Evolutionary conservation across 2,888 invertebrate species (phyloP).

Genomic region (Oeneis ivallda): DNA sequence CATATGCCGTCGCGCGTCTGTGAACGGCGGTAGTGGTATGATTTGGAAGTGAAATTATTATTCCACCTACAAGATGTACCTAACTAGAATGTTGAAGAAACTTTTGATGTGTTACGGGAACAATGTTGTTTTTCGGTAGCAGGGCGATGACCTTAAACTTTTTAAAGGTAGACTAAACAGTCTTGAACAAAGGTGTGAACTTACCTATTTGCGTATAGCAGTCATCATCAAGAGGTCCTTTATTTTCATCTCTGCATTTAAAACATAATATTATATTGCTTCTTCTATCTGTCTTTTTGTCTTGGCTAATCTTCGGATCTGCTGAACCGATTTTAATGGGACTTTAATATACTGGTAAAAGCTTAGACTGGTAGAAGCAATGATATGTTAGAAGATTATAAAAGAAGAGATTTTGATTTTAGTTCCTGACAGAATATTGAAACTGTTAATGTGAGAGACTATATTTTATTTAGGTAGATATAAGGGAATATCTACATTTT

Average conservation of each 20-base stretch:
- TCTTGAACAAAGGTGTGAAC: conserved; percentile 20
- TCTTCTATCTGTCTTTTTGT: neutral
- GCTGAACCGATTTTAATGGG: too few species aligned
- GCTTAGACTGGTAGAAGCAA: too few species aligned
- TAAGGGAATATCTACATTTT: too few species aligned
- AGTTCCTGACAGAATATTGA: too few species aligned
- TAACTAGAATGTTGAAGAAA: neutral
- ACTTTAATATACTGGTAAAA: too few species aligned
- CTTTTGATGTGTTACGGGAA: conserved; percentile 3
- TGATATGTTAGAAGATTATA: too few species aligned
- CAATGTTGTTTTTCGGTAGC: conserved; percentile 6
- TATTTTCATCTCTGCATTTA: conserved; percentile 2
- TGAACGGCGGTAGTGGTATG: conserved; percentile 37
- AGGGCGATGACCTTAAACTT: conserved; percentile 20
- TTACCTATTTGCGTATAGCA: conserved; percentile 1
- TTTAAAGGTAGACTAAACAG: conserved; percentile 21
- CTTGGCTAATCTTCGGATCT: too few species aligned
- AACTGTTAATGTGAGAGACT: too few species aligned
- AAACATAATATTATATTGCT: neutral
- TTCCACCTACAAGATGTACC: neutral
- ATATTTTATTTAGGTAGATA: too few species aligned
- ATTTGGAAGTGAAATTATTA: conserved; percentile 12
- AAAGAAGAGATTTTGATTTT: too few species aligned
- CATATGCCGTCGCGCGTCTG: conserved; percentile 53
- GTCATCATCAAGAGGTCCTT: neutral